phyloP scores from a whole-genome alignment of 2,888 invertebrate genomes.

The Patella ulyssiponensis region DNA sequence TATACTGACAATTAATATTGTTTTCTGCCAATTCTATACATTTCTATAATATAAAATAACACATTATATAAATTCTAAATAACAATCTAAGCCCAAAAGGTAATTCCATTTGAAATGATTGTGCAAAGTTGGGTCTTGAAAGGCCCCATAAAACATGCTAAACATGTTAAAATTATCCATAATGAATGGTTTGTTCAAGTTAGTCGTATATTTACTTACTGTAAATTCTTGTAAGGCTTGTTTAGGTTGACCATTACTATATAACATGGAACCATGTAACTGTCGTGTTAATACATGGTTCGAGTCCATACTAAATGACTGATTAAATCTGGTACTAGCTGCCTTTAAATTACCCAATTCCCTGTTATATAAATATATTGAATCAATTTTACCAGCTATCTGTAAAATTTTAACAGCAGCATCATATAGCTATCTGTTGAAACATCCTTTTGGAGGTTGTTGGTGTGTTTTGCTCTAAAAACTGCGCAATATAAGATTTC shows the following conservation, averaged over 20 bases:
- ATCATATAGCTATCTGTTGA: too few species aligned
- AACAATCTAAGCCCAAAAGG: too few species aligned
- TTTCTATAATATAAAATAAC: constrained; percentile 42
- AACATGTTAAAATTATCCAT: too few species aligned
- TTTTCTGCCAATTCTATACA: constrained; percentile 51
- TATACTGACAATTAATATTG: constrained; percentile 58
- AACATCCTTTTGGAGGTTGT: too few species aligned
- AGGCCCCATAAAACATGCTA: too few species aligned
- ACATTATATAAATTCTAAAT: not conserved
- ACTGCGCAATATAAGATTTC: too few species aligned
- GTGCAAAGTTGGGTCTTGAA: too few species aligned
- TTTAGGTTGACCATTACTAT: constrained; percentile 52
- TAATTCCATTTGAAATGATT: too few species aligned
- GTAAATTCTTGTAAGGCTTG: constrained; percentile 50
- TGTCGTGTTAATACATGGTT: constrained; percentile 53
- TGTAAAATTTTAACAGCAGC: too few species aligned
- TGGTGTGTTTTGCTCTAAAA: too few species aligned
- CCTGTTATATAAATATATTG: constrained; percentile 32
- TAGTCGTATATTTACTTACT: constrained; percentile 33
- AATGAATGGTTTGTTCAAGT: not conserved
- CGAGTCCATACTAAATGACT: constrained; percentile 50
- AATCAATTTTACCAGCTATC: too few species aligned
- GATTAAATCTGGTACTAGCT: constrained; percentile 56
- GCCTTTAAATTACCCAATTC: constrained; percentile 60
- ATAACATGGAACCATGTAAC: constrained; percentile 55